A percentile compares a stretch with the other conserved stretches of the same genome.
Evolutionary conservation across 37 sponge, comb jelly and placozoan genomes (phyloP).

Genomic region (Aphrocallistes beatrix): DNA sequence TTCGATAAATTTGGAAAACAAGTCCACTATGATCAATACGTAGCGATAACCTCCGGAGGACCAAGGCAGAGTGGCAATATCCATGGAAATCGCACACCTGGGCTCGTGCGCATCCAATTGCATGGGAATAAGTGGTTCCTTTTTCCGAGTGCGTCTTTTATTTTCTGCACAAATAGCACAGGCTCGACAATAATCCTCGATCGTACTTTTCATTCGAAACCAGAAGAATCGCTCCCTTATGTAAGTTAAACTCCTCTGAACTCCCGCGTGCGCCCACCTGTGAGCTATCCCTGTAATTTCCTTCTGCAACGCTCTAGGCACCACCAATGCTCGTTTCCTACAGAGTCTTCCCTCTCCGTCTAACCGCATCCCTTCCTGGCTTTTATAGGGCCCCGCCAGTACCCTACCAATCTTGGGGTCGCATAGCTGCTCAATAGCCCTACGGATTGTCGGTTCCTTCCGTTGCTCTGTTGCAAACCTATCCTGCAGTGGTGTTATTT

Average conservation of each 20-base stretch:
- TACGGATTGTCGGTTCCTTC: not conserved
- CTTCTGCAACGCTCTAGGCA: not conserved
- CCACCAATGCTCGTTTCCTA: not conserved
- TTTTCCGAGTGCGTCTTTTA: not conserved
- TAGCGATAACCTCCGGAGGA: not conserved
- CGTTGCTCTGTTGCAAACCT: not conserved
- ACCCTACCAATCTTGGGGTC: not conserved
- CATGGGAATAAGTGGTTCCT: not conserved
- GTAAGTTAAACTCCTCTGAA: not conserved
- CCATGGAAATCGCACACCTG: not conserved
- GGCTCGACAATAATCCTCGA: not conserved
- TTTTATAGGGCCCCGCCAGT: not conserved
- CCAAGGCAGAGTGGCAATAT: too few relatives aligned
- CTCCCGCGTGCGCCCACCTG: not conserved
- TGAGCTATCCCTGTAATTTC: too few relatives aligned
- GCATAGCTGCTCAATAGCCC: too few relatives aligned
- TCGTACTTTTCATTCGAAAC: too few relatives aligned
- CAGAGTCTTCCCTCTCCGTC: too few relatives aligned
- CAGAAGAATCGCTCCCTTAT: not conserved
- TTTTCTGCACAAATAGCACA: not conserved
- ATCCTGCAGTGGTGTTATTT: too few relatives aligned
- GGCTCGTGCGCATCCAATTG: not conserved
- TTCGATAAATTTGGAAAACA: too few relatives aligned
- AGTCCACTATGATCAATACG: not conserved
- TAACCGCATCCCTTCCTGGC: not conserved